Percentiles rank a stretch among this genome's conserved stretches.
phyloP scores from a whole-genome alignment of 2,888 invertebrate species.

The Galerucella pusilla region DNA sequence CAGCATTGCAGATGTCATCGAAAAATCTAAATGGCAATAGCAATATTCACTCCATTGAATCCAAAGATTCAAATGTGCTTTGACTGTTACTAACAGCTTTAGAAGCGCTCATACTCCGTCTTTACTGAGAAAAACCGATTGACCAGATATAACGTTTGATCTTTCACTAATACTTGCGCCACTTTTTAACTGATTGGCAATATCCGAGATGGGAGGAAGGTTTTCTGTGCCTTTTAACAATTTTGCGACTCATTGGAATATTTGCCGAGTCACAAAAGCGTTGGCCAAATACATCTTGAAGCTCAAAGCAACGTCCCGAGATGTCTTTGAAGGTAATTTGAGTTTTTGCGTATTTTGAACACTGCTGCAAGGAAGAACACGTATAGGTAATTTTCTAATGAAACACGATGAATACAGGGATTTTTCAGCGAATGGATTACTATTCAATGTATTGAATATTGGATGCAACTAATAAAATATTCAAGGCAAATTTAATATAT shows the following conservation, averaged over 20 bases:
- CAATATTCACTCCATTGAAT: constrained; percentile 26
- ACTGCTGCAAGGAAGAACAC: neutral
- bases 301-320: constrained; percentile 19
- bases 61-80: constrained; percentile 37
- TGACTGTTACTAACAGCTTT: constrained; percentile 25
- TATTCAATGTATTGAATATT: neutral
- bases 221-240: constrained; percentile 25
- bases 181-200: constrained; percentile 51
- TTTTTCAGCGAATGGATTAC: neutral
- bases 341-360: constrained; percentile 13
- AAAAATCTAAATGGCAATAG: constrained; percentile 11
- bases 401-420: neutral
- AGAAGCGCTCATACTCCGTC: constrained; percentile 38
- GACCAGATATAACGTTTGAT: constrained; percentile 47
- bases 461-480: too few species aligned
- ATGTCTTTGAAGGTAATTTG: constrained; percentile 19
- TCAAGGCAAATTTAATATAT: too few species aligned
- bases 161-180: constrained; percentile 47
- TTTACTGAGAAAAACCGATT: constrained; percentile 46
- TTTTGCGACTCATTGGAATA: constrained; percentile 32
- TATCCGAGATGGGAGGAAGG: constrained; percentile 38
- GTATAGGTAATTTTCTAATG: constrained; percentile 20
- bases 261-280: constrained; percentile 24
- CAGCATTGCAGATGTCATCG: neutral
- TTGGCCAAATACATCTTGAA: constrained; percentile 10